phyloP scores from a whole-genome alignment of 1,140 invertebrate genomes.

The Monochamus saltuarius region DNA sequence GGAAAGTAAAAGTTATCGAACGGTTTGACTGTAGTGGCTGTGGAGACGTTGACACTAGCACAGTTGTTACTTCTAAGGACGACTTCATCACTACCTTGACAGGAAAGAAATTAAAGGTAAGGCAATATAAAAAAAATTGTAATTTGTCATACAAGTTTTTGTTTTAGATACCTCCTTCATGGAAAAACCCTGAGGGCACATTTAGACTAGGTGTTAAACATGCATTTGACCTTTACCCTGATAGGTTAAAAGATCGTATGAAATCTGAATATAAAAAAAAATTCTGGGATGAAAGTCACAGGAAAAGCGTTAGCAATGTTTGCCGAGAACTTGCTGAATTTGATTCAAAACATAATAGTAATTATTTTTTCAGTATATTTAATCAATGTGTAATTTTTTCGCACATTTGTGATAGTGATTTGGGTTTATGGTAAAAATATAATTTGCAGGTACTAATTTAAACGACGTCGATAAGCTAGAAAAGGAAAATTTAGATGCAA shows the following conservation, averaged over 20 bases:
- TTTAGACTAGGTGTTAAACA: constrained; percentile 87
- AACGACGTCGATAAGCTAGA: constrained; percentile 73
- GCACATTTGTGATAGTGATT: neutral
- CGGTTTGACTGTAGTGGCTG: constrained; percentile 93
- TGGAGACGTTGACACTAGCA: constrained; percentile 90
- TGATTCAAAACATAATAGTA: constrained; percentile 61
- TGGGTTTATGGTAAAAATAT: neutral
- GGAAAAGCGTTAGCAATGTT: constrained; percentile 74
- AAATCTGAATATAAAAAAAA: constrained; percentile 80
- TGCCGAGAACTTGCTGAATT: constrained; percentile 72
- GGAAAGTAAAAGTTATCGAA: constrained; percentile 91
- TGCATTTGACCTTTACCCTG: constrained; percentile 84
- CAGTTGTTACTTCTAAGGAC: constrained; percentile 74
- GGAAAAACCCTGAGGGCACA: constrained; percentile 81
- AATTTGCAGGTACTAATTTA: constrained; percentile 19
- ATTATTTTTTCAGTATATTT: constrained; percentile 1
- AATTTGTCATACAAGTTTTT: neutral
- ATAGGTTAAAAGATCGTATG: constrained; percentile 80
- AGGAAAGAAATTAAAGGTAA: constrained; percentile 83
- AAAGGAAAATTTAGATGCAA: constrained; percentile 88
- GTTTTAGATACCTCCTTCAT: constrained; percentile 74
- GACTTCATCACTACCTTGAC: constrained; percentile 82
- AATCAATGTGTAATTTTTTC: too few relatives aligned
- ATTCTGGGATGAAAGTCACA: constrained; percentile 82
- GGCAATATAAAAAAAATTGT: neutral